Base-by-base conservation (phyloP, 1,140 invertebrate genomes). In the Melipona quadrifasciata region DNA sequence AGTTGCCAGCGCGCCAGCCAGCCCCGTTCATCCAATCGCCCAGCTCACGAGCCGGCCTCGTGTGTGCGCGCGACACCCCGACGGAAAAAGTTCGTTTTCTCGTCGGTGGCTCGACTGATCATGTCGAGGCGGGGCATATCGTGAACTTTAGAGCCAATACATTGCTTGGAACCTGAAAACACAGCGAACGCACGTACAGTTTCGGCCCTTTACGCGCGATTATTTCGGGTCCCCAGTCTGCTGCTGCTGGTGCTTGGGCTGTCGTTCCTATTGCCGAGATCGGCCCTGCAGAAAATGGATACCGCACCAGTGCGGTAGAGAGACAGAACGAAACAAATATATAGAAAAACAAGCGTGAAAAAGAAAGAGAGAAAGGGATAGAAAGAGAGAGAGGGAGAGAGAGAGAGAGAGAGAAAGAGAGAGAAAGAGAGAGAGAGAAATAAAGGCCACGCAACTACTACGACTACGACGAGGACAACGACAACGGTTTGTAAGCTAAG, bases 21-120 rank as follows among this genome's bases (percentile, higher is more conserved):
- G 77, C 85, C 47, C 68, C 72, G 84, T 89, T 75, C 82, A 78
- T 89, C 86, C 82, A 85, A 73, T 87, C 88, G 85, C 86, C 84
- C 87, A 89, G 87, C 80, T 87, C 89, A 87, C 89, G 86, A 92
- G 86, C 91, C 92, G 92, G 91, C 90, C 92, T 92, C 91, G 90
- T 91, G 90, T 84, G 88, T 84, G 80, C 82, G 84, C 79, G 80
- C 85, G 85, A 86, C 83, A 80, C 81, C 81, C 72, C 70, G 89
- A 87, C 78, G 78, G 76, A 84, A 85, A 88, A 79, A 80, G 76
- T 85, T 90, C 88, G 87, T 91, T 87, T 90, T 72, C 80, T 86
- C 78, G 77, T 80, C 86, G 88, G 87, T 85, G 81, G 83, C 79
- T 74, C 75, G 79, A 77, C 76, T 80, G 86, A 91, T 65, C 75